Evolutionary conservation across 2,888 invertebrate species (phyloP).

Genomic region (Cartodere bifasciata): DNA sequence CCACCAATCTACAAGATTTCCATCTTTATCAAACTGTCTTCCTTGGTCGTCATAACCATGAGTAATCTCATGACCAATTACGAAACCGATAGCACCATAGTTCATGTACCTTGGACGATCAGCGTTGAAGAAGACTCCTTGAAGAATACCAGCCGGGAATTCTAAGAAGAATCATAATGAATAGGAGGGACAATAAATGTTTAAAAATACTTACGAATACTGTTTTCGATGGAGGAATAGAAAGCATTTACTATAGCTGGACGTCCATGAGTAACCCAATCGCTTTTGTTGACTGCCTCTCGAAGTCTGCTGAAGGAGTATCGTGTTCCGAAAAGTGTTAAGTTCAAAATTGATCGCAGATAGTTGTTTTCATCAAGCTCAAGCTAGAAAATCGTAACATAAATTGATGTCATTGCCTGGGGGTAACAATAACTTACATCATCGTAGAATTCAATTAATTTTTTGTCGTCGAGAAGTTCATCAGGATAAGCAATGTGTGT

Average conservation of each 20-base stretch:
- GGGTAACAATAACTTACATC: slow-evolving; percentile 40
- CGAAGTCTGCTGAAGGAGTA: slow-evolving; percentile 66
- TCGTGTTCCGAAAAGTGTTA: slow-evolving; percentile 70
- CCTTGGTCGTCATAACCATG: slow-evolving; percentile 87
- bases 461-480: slow-evolving; percentile 70
- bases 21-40: slow-evolving; percentile 82
- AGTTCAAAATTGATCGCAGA: slow-evolving; percentile 61
- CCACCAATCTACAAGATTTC: slow-evolving; percentile 93
- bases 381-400: slow-evolving; percentile 36
- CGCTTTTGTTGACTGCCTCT: slow-evolving; percentile 70
- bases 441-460: slow-evolving; percentile 66
- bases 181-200: no score
- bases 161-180: slow-evolving; percentile 42
- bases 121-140: slow-evolving; percentile 82
- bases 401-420: background rate
- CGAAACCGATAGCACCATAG: slow-evolving; percentile 82
- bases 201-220: slow-evolving; percentile 57
- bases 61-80: slow-evolving; percentile 86
- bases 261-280: slow-evolving; percentile 73
- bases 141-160: slow-evolving; percentile 87
- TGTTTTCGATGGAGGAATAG: slow-evolving; percentile 76
- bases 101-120: slow-evolving; percentile 85
- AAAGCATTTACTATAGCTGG: slow-evolving; percentile 80
- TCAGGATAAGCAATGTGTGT: slow-evolving; percentile 89
- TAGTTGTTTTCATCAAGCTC: slow-evolving; percentile 58